Percentiles rank a stretch among this genome's conserved stretches.
Conservation (phyloP, 2,797 vertebrate species). For the Phalloptychus januarius region DNA sequence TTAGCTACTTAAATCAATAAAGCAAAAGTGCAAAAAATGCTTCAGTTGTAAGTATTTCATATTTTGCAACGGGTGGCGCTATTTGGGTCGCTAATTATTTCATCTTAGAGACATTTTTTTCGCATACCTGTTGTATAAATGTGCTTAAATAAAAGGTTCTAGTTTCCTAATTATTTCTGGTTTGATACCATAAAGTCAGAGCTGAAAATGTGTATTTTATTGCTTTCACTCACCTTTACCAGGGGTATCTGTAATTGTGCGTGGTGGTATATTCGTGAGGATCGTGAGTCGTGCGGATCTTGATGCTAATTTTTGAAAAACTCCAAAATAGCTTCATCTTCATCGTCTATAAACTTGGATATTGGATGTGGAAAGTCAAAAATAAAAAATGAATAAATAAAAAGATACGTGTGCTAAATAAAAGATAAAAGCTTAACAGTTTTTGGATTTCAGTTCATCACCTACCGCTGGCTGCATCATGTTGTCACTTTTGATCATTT, state of each 20-base stretch:
- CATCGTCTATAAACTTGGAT: background rate
- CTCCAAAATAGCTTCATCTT: background rate
- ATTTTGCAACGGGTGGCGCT: background rate
- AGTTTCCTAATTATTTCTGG: background rate
- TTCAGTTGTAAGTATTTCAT: background rate
- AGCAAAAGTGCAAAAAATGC: background rate
- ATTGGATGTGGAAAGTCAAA: conserved; percentile 2
- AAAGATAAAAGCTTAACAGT: conserved; percentile 38
- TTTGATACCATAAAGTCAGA: background rate
- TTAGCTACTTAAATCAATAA: background rate
- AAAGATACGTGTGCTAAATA: conserved; percentile 30
- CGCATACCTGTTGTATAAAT: background rate
- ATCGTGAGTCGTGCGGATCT: too few species aligned
- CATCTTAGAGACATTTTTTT: background rate
- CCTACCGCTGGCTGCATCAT: conserved; percentile 46
- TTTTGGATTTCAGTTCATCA: conserved; percentile 33
- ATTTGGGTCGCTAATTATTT: background rate
- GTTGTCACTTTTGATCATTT: conserved; percentile 71
- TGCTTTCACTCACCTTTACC: background rate
- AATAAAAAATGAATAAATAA: conserved; percentile 10
- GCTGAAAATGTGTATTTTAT: background rate
- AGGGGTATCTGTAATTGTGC: background rate
- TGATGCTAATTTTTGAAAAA: background rate
- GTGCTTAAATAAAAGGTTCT: background rate
- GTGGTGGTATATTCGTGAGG: too few species aligned